Percentiles rank a stretch among this genome's conserved stretches.
phyloP scores from a whole-genome alignment of 2,888 invertebrate genomes.

The Petrophora chlorosata region DNA sequence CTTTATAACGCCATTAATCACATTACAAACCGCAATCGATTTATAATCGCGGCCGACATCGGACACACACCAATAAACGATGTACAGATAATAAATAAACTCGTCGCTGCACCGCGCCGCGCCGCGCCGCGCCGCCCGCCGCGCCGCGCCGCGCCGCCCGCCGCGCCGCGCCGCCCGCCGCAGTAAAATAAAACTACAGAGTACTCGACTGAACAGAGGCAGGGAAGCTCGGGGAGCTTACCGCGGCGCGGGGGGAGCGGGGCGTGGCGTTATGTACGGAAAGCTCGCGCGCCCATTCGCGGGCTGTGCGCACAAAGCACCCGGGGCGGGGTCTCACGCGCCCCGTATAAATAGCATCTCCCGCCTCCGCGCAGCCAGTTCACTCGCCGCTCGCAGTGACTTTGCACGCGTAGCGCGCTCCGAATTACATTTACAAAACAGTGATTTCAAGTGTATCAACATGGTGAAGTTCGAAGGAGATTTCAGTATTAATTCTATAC shows the following conservation, averaged over 20 bases:
- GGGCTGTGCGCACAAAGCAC: conserved; percentile 45
- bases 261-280: conserved; percentile 69
- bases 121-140: conserved; percentile 2
- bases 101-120: conserved; percentile 37
- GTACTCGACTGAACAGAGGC: conserved; percentile 30
- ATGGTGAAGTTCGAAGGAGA: conserved; percentile 86
- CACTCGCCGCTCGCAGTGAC: conserved; percentile 64
- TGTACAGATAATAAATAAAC: conserved; percentile 53
- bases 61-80: conserved; percentile 52
- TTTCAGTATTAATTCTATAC: conserved; percentile 91
- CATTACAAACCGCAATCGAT: conserved; percentile 52
- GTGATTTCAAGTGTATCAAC: conserved; percentile 59
- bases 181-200: conserved; percentile 41
- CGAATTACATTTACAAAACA: conserved; percentile 17
- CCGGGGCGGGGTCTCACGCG: conserved; percentile 55
- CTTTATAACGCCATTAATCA: conserved; percentile 47
- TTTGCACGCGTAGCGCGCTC: conserved; percentile 59
- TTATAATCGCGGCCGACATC: conserved; percentile 46
- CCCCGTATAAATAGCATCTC: conserved; percentile 63
- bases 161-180: conserved; percentile 9
- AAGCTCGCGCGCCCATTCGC: conserved; percentile 68
- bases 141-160: conserved; percentile 33
- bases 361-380: conserved; percentile 78
- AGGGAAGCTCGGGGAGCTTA: conserved; percentile 38
- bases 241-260: conserved; percentile 43